Evolutionary conservation across 2,113 vertebrate genomes (phyloP).

Genomic region (Panurus biarmicus): DNA sequence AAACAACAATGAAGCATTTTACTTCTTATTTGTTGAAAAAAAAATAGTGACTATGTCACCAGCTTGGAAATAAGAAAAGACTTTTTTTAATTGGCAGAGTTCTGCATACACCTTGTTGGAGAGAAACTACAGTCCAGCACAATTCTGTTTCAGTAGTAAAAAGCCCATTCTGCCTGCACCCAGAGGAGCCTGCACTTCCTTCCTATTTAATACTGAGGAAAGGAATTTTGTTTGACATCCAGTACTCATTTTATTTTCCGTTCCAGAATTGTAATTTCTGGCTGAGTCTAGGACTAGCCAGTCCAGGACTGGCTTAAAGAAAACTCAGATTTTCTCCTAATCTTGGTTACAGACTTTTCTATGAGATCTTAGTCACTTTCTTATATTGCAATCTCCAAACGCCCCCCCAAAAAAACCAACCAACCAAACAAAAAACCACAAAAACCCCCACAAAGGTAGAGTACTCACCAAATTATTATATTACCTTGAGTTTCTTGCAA

Average conservation of each 20-base stretch:
- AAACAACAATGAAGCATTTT: neutral
- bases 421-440: neutral
- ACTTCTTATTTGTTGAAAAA: neutral
- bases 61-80: neutral
- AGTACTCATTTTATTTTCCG: neutral
- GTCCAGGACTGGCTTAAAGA: neutral
- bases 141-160: neutral
- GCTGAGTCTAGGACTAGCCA: neutral
- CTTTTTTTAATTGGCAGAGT: neutral
- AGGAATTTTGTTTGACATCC: neutral
- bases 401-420: accelerated
- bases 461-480: neutral
- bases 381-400: neutral
- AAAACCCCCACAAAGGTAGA: accelerated
- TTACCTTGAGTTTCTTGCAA: neutral
- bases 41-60: neutral
- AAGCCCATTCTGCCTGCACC: neutral
- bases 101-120: neutral
- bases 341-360: neutral
- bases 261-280: neutral
- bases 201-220: neutral
- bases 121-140: neutral
- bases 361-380: neutral
- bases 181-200: neutral
- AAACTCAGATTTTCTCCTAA: neutral